Evolutionary conservation across 35 echinoderm and acorn worm genomes (phyloP).

Genomic region (Apostichopus parvimensis): DNA sequence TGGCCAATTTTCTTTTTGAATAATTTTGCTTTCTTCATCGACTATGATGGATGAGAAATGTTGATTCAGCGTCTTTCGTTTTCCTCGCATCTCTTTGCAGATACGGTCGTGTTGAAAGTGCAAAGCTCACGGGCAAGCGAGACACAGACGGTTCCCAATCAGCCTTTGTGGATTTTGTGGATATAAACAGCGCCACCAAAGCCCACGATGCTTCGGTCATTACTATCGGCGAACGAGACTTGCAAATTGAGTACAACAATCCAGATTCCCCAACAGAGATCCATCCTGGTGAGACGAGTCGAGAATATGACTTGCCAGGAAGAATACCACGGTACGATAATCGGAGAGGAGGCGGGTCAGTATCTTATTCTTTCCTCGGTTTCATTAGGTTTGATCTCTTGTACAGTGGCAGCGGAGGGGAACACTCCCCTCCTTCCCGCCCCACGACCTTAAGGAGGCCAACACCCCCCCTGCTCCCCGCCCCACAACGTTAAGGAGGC

Average conservation of each 20-base stretch:
- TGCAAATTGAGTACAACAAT: constrained; percentile 97
- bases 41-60: too few relatives aligned
- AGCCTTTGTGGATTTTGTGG: constrained; percentile 99
- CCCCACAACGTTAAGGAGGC: too few relatives aligned
- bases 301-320: constrained; percentile 84
- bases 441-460: too few relatives aligned
- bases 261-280: constrained; percentile 83
- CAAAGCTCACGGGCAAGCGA: constrained; percentile 91
- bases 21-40: not conserved
- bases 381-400: not conserved
- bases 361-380: not conserved
- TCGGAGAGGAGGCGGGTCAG: constrained; percentile 57
- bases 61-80: not conserved
- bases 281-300: constrained; percentile 26
- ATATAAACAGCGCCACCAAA: constrained; percentile 99
- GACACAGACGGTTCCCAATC: constrained; percentile 87
- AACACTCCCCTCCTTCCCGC: too few relatives aligned
- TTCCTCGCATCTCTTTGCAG: constrained; percentile 51
- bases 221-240: constrained; percentile 94
- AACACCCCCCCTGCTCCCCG: too few relatives aligned
- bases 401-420: not conserved
- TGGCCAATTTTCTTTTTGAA: not conserved
- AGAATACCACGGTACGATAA: constrained; percentile 84
- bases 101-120: constrained; percentile 99
- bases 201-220: constrained; percentile 92